Percentiles rank a stretch among this genome's conserved stretches.
phyloP scores from a whole-genome alignment of 2,113 vertebrate species.

The Cyphomyrus plagiostoma region DNA sequence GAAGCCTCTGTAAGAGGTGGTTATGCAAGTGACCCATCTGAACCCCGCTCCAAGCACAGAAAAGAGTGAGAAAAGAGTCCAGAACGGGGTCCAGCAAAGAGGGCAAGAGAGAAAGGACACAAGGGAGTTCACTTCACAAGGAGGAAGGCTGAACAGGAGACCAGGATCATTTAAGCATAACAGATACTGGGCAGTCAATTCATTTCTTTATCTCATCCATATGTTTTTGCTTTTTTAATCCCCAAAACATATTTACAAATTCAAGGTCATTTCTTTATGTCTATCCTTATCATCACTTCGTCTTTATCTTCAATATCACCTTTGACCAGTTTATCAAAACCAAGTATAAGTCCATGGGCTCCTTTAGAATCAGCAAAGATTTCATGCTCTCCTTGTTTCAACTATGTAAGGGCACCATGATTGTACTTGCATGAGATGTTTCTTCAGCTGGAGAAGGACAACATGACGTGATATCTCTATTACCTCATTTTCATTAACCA shows the following conservation, averaged over 20 bases:
- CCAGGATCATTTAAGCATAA: neutral
- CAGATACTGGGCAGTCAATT: neutral
- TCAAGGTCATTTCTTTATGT: neutral
- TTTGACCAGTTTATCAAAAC: neutral
- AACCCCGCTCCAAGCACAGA: neutral
- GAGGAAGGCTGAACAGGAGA: neutral
- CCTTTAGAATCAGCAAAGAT: neutral
- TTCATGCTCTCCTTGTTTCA: neutral
- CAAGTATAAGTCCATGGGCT: neutral
- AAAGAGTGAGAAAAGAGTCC: too few relatives aligned
- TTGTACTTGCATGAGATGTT: neutral
- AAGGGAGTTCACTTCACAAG: neutral
- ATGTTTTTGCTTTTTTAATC: neutral
- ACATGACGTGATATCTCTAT: neutral
- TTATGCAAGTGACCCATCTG: neutral
- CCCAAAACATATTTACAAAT: neutral
- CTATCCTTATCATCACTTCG: neutral
- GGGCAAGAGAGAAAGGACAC: neutral
- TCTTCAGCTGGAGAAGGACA: neutral
- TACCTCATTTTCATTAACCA: neutral
- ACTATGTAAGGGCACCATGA: neutral
- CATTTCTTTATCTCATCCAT: neutral
- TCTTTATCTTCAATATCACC: neutral
- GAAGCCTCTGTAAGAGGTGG: neutral
- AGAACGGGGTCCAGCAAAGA: neutral